These are phyloP conservation scores for Drosophila dunni DNA, from an alignment of 1,140 invertebrate species.

Conservation along the genomic window DNA sequence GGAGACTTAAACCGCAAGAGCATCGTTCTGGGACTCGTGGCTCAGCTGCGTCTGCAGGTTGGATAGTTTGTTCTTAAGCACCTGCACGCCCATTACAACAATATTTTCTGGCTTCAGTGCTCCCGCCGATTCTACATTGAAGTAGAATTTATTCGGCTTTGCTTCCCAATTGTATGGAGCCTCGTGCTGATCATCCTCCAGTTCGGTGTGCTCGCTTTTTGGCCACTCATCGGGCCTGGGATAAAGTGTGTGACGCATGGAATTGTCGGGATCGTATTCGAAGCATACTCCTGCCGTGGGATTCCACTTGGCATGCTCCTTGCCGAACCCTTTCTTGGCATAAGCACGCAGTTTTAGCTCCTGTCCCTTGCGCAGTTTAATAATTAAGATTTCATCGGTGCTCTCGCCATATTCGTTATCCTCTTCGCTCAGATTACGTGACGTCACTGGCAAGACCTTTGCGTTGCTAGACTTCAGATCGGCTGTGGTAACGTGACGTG, in stretches of 20 bases:
- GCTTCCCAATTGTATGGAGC: constrained; percentile 96
- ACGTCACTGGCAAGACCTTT: constrained; percentile 96
- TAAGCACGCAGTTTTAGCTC: constrained; percentile 98
- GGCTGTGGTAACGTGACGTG: constrained; percentile 97
- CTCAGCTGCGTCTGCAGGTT: constrained; percentile 97
- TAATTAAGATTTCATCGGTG: constrained; percentile 97
- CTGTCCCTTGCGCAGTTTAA: constrained; percentile 98
- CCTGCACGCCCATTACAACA: constrained; percentile 96
- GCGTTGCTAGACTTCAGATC: constrained; percentile 97
- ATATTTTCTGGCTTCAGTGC: constrained; percentile 98
- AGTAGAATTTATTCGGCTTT: constrained; percentile 99
- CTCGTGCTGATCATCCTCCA: constrained; percentile 97
- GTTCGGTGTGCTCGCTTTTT: constrained; percentile 97
- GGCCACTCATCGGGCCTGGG: constrained; percentile 99
- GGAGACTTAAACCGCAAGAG: constrained; percentile 87
- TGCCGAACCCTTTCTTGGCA: constrained; percentile 98
- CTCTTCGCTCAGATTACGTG: constrained; percentile 95
- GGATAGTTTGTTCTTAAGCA: constrained; percentile 97
- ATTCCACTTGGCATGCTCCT: constrained; percentile 99
- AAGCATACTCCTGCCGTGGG: constrained; percentile 99
- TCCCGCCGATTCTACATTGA: constrained; percentile 98
- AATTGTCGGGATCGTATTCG: constrained; percentile 99
- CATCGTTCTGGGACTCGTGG: constrained; percentile 94
- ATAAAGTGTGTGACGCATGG: constrained; percentile 97
- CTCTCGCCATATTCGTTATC: constrained; percentile 95